Base-by-base conservation (phyloP, 1,140 invertebrate species). In the Drosophila pseudoananassae region DNA sequence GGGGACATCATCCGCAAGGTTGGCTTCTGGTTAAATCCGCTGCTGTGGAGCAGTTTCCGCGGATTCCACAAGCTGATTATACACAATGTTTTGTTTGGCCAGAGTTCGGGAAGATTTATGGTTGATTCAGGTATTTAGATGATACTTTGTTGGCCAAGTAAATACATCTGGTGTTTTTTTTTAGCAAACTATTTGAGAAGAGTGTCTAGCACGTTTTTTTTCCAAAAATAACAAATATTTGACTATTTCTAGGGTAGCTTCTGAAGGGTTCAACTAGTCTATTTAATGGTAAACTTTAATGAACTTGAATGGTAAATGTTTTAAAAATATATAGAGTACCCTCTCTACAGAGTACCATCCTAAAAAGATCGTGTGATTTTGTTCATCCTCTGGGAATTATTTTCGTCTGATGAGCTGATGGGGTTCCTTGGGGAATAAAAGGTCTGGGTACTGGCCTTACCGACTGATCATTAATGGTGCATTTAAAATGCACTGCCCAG, bases 391-490 rank as follows among this genome's bases (percentile, higher is more conserved):
- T 45, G 40, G 40, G 7, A 45, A 45, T 43, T 43, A 17, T 15
- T 45, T 20, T n/a, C 5, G 15, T 20, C 38, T 7, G 14, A 15
- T 5, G 15, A 15, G n/a, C 33, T 20, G 20, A 20, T 20, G 38
- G 10, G 38, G 38, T n/a, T 17, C n/a, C n/a, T 14, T 60, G 53
- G 29, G 43, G 66, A 76, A 80, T 73, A 66, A 68, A 73, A 73
- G 66, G 71, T 66, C 76, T 53, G 17, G 31, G 20, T 20, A 20
- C 36, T 68, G 66, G 60, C 43, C 58, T 54, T 51, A 58, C 60
- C 60, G 53, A 27, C 58, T 66, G 76, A 84, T 79, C 76, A 73
- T 84, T 76, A 84, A 72, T 73, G 72, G 61, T 78, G 78, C 73
- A 82, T 57, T 65, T 60, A 68, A 27, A 69, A 36, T 68, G 65